These are phyloP conservation scores for Patiria miniata DNA, from an alignment of 35 echinoderm and acorn worm species.

Conservation along the genomic window DNA sequence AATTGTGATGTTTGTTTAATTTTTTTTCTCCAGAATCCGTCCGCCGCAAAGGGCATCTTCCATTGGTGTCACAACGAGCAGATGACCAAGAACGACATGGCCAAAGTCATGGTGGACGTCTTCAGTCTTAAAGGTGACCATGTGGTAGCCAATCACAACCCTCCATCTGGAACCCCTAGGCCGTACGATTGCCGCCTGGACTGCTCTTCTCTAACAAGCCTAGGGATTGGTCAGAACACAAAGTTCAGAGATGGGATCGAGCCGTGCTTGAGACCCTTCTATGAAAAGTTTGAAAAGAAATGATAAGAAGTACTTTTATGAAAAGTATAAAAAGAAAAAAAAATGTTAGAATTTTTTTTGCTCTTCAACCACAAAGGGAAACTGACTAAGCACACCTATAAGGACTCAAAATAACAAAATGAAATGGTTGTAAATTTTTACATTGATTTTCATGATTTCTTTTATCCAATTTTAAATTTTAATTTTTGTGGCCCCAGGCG, in stretches of 20 bases:
- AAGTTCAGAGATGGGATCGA: constrained; percentile 68
- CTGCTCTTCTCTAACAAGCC: constrained; percentile 41
- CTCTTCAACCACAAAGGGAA: too few relatives aligned
- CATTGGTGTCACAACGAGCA: constrained; percentile 78
- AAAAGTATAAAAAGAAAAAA: too few relatives aligned
- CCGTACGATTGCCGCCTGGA: constrained; percentile 75
- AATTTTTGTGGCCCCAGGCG: too few relatives aligned
- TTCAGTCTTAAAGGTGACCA: constrained; percentile 75
- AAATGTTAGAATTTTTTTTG: too few relatives aligned
- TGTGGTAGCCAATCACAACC: constrained; percentile 46
- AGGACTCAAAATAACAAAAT: too few relatives aligned
- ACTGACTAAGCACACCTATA: too few relatives aligned
- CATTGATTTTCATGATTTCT: too few relatives aligned
- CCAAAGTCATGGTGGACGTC: constrained; percentile 56
- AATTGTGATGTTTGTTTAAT: constrained; percentile 5
- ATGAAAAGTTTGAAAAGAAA: not conserved
- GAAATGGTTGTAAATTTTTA: too few relatives aligned
- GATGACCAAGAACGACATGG: constrained; percentile 82
- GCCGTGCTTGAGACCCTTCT: constrained; percentile 56
- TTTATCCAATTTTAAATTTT: too few relatives aligned
- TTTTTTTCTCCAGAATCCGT: constrained; percentile 55
- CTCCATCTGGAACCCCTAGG: constrained; percentile 56
- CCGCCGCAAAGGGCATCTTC: constrained; percentile 61
- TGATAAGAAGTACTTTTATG: too few relatives aligned
- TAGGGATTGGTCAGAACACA: constrained; percentile 72